phyloP scores from a whole-genome alignment of 2,888 invertebrate species.

The Craniophora ligustri region DNA sequence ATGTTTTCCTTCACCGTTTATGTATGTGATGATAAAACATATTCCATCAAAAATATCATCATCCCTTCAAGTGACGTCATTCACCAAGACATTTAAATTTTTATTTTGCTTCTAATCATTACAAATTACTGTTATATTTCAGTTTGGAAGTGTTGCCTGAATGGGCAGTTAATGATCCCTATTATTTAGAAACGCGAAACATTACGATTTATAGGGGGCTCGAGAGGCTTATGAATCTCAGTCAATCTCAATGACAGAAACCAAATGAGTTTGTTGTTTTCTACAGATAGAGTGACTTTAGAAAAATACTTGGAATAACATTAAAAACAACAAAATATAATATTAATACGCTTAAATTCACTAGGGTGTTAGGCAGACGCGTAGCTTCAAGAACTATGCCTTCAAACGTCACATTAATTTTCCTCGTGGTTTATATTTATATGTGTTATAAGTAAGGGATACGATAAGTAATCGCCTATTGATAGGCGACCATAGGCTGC shows the following conservation, averaged over 20 bases:
- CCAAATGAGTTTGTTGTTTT: conserved; percentile 12
- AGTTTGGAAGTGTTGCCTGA: conserved; percentile 33
- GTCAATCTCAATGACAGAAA: conserved; percentile 30
- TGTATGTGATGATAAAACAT: background rate
- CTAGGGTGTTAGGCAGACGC: too few relatives aligned
- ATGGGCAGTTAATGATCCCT: conserved; percentile 42
- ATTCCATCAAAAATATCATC: conserved; percentile 6
- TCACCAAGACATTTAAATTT: conserved; percentile 17
- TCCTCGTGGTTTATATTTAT: too few relatives aligned
- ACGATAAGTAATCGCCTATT: too few relatives aligned
- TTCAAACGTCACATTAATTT: too few relatives aligned
- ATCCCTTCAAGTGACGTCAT: conserved; percentile 5
- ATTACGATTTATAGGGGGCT: conserved; percentile 39
- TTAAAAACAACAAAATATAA: background rate
- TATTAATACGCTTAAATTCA: too few relatives aligned
- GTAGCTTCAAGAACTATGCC: too few relatives aligned
- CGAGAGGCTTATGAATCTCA: conserved; percentile 33
- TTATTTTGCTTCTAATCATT: conserved; percentile 35
- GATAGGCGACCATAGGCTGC: too few relatives aligned
- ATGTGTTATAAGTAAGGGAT: too few relatives aligned
- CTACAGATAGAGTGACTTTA: background rate
- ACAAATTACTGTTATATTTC: conserved; percentile 42
- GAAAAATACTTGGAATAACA: background rate
- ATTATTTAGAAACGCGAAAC: conserved; percentile 38
- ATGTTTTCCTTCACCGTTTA: too few relatives aligned